Percentiles rank a stretch among this genome's conserved stretches.
Conservation (phyloP, 2,888 invertebrate genomes). For the Notodonta ziczac region DNA sequence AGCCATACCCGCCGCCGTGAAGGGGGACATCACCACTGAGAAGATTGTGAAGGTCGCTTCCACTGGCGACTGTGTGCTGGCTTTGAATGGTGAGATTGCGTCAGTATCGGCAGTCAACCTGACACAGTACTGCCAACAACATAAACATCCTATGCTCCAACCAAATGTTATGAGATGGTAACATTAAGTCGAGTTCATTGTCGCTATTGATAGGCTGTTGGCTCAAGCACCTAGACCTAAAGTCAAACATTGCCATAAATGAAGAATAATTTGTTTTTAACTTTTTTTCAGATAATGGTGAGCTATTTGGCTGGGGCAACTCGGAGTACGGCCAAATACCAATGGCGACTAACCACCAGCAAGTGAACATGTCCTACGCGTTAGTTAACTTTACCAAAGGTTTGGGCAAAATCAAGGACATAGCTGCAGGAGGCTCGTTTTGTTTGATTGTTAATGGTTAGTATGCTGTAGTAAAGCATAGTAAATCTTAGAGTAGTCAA, state of each 20-base stretch:
- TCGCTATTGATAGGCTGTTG: too few relatives aligned
- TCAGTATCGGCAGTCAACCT: too few relatives aligned
- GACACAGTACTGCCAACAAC: too few relatives aligned
- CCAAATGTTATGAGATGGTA: too few relatives aligned
- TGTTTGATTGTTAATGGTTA: constrained; percentile 93
- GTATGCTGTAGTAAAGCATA: constrained; percentile 9
- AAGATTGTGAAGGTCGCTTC: constrained; percentile 92
- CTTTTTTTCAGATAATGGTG: constrained; percentile 88
- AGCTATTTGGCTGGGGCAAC: constrained; percentile 98
- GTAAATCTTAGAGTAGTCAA: too few relatives aligned
- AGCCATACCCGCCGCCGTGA: constrained; percentile 84
- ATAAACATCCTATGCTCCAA: too few relatives aligned
- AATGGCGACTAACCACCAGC: constrained; percentile 82
- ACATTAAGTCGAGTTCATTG: too few relatives aligned
- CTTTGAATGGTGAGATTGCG: constrained; percentile 88
- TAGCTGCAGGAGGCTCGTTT: constrained; percentile 94
- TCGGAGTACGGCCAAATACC: constrained; percentile 95
- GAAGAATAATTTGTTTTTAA: neutral
- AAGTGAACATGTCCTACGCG: constrained; percentile 89
- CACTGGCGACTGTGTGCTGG: constrained; percentile 94
- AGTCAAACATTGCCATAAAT: too few relatives aligned
- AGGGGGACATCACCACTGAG: constrained; percentile 93
- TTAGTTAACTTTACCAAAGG: constrained; percentile 85
- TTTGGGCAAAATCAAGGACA: constrained; percentile 90
- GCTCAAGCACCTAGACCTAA: too few relatives aligned